Evolutionary conservation across 2,797 vertebrate species (phyloP).

Genomic region (Salmo trutta): DNA sequence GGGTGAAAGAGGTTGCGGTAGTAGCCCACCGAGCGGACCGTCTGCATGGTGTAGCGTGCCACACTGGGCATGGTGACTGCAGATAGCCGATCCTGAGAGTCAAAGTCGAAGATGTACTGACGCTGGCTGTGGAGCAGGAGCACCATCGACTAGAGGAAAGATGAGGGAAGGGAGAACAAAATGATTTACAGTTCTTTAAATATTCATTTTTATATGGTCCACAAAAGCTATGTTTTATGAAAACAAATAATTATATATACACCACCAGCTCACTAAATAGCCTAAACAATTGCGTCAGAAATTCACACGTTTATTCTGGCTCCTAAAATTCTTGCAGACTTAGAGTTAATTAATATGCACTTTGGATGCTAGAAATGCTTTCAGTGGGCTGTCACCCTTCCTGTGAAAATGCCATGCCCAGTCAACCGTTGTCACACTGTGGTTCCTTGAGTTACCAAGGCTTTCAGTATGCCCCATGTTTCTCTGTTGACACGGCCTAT

Average conservation of each 20-base stretch:
- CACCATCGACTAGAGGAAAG: slow-evolving; percentile 89
- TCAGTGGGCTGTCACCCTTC: slow-evolving; percentile 44
- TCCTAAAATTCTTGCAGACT: not conserved
- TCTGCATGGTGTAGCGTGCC: slow-evolving; percentile 97
- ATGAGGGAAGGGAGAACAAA: slow-evolving; percentile 48
- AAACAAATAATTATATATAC: not conserved
- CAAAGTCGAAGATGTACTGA: slow-evolving; percentile 98
- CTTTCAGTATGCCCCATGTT: slow-evolving; percentile 67
- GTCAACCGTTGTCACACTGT: slow-evolving; percentile 60
- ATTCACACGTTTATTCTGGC: not conserved
- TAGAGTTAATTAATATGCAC: slow-evolving; percentile 26
- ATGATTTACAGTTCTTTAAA: not conserved
- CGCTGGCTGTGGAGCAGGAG: slow-evolving; percentile 97
- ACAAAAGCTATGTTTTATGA: not conserved
- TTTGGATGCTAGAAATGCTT: slow-evolving; percentile 39
- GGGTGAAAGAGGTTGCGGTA: slow-evolving; percentile 98
- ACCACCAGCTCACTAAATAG: not conserved
- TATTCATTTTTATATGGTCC: not conserved
- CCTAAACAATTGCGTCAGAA: not conserved
- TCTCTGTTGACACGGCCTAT: slow-evolving; percentile 65
- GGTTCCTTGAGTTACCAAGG: slow-evolving; percentile 62
- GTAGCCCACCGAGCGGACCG: slow-evolving; percentile 95
- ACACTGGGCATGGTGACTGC: slow-evolving; percentile 98
- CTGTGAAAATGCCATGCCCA: slow-evolving; percentile 65
- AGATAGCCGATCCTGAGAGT: slow-evolving; percentile 90